Percentiles rank a stretch among this genome's conserved stretches.
These are phyloP conservation scores for Magallana nippona DNA, from an alignment of 2,888 invertebrate species.

Conservation along the genomic window DNA sequence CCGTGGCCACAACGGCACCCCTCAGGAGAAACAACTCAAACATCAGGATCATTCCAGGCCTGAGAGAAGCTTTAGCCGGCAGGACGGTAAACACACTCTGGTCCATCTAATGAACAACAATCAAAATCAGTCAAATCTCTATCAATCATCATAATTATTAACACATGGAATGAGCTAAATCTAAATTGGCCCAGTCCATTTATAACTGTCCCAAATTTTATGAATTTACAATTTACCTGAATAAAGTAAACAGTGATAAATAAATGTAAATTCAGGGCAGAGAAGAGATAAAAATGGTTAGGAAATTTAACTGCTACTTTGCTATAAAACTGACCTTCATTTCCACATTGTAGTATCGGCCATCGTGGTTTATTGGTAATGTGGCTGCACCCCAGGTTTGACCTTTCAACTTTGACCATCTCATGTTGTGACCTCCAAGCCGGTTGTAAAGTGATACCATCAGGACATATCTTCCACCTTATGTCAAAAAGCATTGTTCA, in stretches of 20 bases:
- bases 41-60: constrained; percentile 77
- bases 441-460: constrained; percentile 77
- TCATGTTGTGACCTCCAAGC: constrained; percentile 76
- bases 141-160: not conserved
- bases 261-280: no score
- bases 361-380: constrained; percentile 76
- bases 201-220: no score
- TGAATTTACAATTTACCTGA: no score
- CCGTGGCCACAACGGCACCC: constrained; percentile 74
- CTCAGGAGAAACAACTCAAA: constrained; percentile 78
- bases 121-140: not conserved
- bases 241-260: not conserved
- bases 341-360: constrained; percentile 76
- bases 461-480: constrained; percentile 77
- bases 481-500: constrained; percentile 38
- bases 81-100: constrained; percentile 78
- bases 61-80: constrained; percentile 73
- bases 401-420: constrained; percentile 78
- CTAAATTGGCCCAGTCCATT: no score
- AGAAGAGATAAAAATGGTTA: no score
- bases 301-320: no score
- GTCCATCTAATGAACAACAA: constrained; percentile 65
- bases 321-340: constrained; percentile 70
- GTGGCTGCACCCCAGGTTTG: constrained; percentile 78
- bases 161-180: no score